Base-by-base conservation (phyloP, 92 coral and sea anemone species). In the Nematostella vectensis region DNA sequence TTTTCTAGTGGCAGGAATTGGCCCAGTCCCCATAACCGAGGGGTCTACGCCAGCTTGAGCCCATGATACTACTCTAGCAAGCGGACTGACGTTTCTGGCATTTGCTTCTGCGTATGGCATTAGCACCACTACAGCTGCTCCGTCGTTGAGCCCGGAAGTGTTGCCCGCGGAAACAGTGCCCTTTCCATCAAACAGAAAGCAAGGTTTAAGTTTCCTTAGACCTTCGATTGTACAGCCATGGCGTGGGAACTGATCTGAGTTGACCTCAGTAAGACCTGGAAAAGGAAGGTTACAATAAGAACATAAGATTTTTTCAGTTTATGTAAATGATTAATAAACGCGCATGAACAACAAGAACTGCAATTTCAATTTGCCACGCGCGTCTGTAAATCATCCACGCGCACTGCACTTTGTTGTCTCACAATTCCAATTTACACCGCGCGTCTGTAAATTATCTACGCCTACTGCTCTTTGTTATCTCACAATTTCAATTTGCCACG, bases 21-120 rank as follows among this genome's bases (percentile, higher is more conserved):
- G 99, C 0, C 99, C 99, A 48, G 94, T 87, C 1, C 99, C 99
- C 99, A 93, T 93, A 50, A 93, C 93, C 2, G 96, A 73, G 9
- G 99, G 99, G 19, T 93, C 99, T 11, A 93, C 99, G 27, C 99
- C 99, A 25, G 91, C 99, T 58, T 91, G 98, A 3, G 88, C 93
- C 95, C 98, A 91, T 11, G 98, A 50, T 11, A 91, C 87, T 37
- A 91, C 71, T 10, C 89, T 76, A 15, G 86, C 98, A 25, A 91
- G 21, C 1, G 98, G 98, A 3, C 54, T 33, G 51, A 75, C 44
- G 2, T 70, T 76, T 28, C 82, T 69, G 26, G 27, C 59, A 17
- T 70, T 30, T 9, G 98, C 95, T 56, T 85, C 88, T 3, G 80
- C 58, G 68, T 69, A 81, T 12, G 95, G 28, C 95, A 85, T 91